These are phyloP conservation scores for Pipra filicauda DNA, from an alignment of 2,113 vertebrate genomes.

Conservation along the genomic window DNA sequence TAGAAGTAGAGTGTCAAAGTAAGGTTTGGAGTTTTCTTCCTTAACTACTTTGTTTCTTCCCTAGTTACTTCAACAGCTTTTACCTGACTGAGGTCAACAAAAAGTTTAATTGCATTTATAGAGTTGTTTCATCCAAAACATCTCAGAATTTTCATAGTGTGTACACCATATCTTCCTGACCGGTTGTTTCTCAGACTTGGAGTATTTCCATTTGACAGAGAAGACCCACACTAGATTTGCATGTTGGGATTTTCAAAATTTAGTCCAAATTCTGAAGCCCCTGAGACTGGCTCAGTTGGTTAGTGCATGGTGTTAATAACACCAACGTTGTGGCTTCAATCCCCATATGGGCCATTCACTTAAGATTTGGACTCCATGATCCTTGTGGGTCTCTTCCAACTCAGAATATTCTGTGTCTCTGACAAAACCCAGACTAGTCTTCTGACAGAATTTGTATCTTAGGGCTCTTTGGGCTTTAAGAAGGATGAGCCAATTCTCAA, in stretches of 20 bases:
- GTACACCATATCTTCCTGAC: neutral
- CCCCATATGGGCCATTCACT: neutral
- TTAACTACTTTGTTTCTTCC: neutral
- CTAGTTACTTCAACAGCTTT: neutral
- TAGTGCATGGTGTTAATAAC: neutral
- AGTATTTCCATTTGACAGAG: neutral
- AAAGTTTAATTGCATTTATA: neutral
- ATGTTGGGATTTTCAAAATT: neutral
- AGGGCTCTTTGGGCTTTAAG: neutral
- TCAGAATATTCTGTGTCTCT: neutral
- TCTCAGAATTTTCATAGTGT: neutral
- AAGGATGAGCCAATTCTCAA: neutral
- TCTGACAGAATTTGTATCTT: neutral
- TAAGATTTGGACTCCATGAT: neutral
- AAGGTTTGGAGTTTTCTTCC: neutral
- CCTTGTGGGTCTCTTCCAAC: neutral
- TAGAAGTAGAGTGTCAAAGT: neutral
- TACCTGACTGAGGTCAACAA: neutral
- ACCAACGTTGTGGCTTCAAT: neutral
- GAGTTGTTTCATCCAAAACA: neutral
- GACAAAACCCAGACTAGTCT: neutral
- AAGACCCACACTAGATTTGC: neutral
- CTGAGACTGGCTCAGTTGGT: neutral
- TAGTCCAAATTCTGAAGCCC: neutral
- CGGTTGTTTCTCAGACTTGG: neutral